Evolutionary conservation across 1,140 invertebrate genomes (phyloP).

Genomic region (Zaprionus camerounensis): DNA sequence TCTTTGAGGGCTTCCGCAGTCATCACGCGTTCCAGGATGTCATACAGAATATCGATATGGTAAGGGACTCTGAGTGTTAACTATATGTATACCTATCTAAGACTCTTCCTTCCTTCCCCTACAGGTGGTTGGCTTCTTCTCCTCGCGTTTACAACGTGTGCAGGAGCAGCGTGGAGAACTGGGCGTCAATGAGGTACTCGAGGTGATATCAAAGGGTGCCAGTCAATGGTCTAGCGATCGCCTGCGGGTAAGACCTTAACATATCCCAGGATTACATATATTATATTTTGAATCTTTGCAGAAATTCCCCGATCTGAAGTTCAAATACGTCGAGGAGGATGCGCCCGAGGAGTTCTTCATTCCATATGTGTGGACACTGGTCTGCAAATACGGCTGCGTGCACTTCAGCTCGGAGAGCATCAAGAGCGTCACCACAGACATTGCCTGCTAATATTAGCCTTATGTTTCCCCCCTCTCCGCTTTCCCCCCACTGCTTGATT

Average conservation of each 20-base stretch:
- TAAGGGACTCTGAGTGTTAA: conserved; percentile 84
- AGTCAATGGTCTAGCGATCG: conserved; percentile 96
- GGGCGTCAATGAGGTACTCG: conserved; percentile 93
- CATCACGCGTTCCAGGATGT: conserved; percentile 97
- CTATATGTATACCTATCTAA: neutral
- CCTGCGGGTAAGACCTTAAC: conserved; percentile 88
- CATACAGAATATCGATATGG: conserved; percentile 97
- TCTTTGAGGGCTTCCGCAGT: conserved; percentile 94
- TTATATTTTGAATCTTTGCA: conserved; percentile 76
- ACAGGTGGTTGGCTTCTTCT: conserved; percentile 95
- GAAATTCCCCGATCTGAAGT: conserved; percentile 99
- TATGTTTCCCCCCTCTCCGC: conserved; percentile 14
- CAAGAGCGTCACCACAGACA: conserved; percentile 84
- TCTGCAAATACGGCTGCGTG: conserved; percentile 91
- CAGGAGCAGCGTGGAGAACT: conserved; percentile 89
- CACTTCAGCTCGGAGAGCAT: conserved; percentile 90
- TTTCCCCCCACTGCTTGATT: conserved; percentile 26
- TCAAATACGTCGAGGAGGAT: conserved; percentile 99
- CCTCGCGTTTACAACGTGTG: conserved; percentile 88
- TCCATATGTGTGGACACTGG: conserved; percentile 98
- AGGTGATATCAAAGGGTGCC: conserved; percentile 93
- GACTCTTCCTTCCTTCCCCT: too few species aligned
- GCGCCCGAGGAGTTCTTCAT: conserved; percentile 99
- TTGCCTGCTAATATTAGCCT: conserved; percentile 79
- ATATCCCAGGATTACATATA: neutral